Conservation (phyloP, 2,888 invertebrate genomes). For the Mechanitis mazaeus region DNA sequence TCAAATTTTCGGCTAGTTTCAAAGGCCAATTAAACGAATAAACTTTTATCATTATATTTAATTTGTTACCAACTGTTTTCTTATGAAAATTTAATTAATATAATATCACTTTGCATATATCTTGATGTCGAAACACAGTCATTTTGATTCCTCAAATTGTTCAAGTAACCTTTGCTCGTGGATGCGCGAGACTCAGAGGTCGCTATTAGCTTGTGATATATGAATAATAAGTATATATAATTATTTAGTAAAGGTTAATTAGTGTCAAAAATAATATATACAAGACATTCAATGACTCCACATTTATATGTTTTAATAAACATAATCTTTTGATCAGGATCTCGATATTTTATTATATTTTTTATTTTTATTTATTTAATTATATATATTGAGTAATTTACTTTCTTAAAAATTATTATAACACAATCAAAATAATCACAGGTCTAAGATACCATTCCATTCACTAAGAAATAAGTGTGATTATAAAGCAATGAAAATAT, state of each 20-base stretch:
- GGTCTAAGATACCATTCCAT: slow-evolving; percentile 13
- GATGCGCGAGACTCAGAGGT: slow-evolving; percentile 23
- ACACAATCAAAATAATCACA: slow-evolving; percentile 8
- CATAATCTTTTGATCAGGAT: no score
- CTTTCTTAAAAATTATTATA: not conserved
- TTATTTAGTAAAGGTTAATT: slow-evolving; percentile 12
- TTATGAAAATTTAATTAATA: slow-evolving; percentile 3
- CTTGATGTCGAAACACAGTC: slow-evolving; percentile 41
- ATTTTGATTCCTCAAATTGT: slow-evolving; percentile 50
- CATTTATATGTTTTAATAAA: no score
- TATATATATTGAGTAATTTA: no score
- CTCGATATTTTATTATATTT: no score
- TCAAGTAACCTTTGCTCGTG: slow-evolving; percentile 53
- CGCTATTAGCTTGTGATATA: slow-evolving; percentile 21
- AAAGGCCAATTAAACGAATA: not conserved
- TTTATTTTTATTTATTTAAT: no score
- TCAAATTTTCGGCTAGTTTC: no score
- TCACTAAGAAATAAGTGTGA: slow-evolving; percentile 13
- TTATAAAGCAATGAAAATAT: slow-evolving; percentile 18
- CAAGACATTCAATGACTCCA: no score
- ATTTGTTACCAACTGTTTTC: not conserved
- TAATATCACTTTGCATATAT: slow-evolving; percentile 8
- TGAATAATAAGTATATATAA: slow-evolving; percentile 15
- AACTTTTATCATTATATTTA: not conserved
- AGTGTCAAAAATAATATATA: not conserved